phyloP scores from a whole-genome alignment of 2,797 vertebrate genomes.

The Gymnocypris eckloni region DNA sequence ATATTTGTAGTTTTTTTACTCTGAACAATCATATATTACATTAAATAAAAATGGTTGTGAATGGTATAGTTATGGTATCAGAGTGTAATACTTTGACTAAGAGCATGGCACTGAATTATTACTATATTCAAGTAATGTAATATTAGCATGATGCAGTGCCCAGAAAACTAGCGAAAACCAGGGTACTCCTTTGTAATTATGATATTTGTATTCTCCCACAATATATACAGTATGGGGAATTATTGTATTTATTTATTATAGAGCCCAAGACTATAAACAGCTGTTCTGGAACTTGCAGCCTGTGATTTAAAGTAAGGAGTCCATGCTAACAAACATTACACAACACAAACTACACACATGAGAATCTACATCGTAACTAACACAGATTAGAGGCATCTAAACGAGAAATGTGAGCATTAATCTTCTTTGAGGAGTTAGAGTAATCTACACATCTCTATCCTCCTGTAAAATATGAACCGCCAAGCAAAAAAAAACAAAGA shows the following conservation, averaged over 20 bases:
- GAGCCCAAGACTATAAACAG: background rate
- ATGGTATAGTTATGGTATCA: background rate
- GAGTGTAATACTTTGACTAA: too few relatives aligned
- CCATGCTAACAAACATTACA: background rate
- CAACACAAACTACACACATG: background rate
- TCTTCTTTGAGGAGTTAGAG: background rate
- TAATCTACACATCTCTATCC: background rate
- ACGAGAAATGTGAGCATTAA: background rate
- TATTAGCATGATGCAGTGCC: background rate
- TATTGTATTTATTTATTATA: background rate
- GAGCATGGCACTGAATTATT: background rate
- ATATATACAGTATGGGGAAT: background rate
- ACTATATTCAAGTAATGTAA: background rate
- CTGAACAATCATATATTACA: background rate
- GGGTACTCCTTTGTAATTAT: background rate
- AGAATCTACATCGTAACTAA: background rate
- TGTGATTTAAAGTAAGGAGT: background rate
- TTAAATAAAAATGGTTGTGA: background rate
- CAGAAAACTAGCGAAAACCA: background rate
- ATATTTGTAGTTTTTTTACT: background rate
- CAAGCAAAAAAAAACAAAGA: constrained; percentile 1
- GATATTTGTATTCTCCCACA: background rate
- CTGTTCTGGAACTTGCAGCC: background rate
- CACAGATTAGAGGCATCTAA: background rate
- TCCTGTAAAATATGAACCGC: constrained; percentile 36